A percentile compares a stretch with the other conserved stretches of the same genome.
Evolutionary conservation across 1,140 invertebrate species (phyloP).

Genomic region (Meloidogyne floridensis): DNA sequence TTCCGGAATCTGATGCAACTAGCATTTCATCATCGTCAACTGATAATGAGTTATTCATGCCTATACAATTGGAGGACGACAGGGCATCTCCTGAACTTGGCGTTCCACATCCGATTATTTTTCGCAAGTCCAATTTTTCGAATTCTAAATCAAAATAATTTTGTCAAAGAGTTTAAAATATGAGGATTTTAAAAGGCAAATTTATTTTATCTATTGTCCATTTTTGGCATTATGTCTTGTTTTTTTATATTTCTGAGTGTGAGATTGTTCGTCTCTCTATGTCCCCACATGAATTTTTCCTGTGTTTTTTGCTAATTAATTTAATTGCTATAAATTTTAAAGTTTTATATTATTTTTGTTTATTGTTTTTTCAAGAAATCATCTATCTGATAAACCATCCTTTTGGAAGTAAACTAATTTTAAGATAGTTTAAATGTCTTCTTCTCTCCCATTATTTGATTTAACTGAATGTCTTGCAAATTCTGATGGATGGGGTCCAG

Average conservation of each 20-base stretch:
- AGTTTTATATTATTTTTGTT: too few relatives aligned
- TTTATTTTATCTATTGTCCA: too few relatives aligned
- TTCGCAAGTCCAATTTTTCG: not conserved
- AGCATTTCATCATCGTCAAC: not conserved
- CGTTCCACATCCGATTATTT: not conserved
- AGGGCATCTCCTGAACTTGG: not conserved
- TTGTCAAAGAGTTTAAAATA: not conserved
- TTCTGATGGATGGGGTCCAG: slow-evolving; percentile 55
- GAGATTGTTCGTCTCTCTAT: too few relatives aligned
- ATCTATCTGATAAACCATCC: too few relatives aligned
- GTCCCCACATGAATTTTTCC: too few relatives aligned
- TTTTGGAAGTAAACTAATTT: not conserved
- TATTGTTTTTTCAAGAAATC: too few relatives aligned
- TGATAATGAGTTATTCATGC: not conserved
- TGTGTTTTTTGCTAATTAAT: too few relatives aligned
- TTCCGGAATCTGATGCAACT: not conserved
- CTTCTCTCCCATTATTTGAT: slow-evolving; percentile 50
- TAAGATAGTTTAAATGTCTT: slow-evolving; percentile 4
- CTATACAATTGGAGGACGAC: not conserved
- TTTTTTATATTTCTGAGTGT: too few relatives aligned
- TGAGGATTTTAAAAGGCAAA: too few relatives aligned
- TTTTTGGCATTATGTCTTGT: too few relatives aligned
- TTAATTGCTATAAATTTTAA: too few relatives aligned
- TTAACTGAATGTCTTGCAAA: slow-evolving; percentile 47
- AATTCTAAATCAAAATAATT: not conserved